phyloP scores from a whole-genome alignment of 2,113 vertebrate genomes.

The Alosa alosa region DNA sequence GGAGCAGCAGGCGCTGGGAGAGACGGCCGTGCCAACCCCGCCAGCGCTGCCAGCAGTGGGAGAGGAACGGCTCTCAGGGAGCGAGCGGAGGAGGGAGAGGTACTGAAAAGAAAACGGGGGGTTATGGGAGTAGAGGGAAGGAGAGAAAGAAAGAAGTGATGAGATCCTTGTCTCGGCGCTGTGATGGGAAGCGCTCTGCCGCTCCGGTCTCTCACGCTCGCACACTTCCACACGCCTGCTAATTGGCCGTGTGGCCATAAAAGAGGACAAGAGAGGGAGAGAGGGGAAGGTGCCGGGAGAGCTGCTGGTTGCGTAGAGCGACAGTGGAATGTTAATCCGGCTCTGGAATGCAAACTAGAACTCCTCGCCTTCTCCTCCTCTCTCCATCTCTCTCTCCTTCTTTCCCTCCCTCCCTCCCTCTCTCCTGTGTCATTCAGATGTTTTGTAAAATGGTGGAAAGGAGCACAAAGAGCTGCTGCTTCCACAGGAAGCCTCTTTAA shows the following conservation, averaged over 20 bases:
- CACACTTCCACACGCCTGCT: slow-evolving; percentile 6
- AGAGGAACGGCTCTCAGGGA: neutral
- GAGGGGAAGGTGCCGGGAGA: neutral
- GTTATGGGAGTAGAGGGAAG: neutral
- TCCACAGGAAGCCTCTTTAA: slow-evolving; percentile 20
- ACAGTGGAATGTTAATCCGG: slow-evolving; percentile 6
- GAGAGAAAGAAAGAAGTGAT: neutral
- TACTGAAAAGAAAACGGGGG: neutral
- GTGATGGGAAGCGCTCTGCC: neutral
- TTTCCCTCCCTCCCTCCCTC: neutral
- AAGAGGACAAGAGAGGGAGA: neutral
- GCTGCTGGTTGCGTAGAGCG: neutral
- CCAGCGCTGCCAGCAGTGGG: neutral
- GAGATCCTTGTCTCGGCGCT: slow-evolving; percentile 5
- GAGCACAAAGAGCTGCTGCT: slow-evolving; percentile 11
- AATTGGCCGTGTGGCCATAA: neutral
- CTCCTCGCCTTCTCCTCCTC: neutral
- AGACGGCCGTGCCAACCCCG: neutral
- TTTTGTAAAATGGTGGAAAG: slow-evolving; percentile 11
- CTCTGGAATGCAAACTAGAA: slow-evolving; percentile 13
- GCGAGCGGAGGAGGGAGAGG: neutral
- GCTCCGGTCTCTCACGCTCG: neutral
- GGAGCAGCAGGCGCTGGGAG: neutral
- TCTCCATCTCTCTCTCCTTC: neutral
- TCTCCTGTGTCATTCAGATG: slow-evolving; percentile 57